These are phyloP conservation scores for Muscicapa striata DNA, from an alignment of 2,797 vertebrate species.

Conservation along the genomic window DNA sequence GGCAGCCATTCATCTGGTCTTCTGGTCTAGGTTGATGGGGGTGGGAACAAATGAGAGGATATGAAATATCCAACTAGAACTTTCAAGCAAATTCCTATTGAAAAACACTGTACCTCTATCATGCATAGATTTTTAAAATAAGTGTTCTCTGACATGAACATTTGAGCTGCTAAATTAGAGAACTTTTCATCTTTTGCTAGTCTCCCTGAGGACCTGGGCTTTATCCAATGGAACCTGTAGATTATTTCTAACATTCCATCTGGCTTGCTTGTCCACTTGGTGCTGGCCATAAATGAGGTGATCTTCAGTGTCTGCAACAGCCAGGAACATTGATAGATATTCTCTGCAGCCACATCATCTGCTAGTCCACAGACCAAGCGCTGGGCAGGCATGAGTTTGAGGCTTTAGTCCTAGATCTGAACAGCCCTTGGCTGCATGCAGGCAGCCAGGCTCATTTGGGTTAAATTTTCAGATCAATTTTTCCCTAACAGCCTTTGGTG, in stretches of 20 bases:
- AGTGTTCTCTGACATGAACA: background rate
- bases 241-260: background rate
- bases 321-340: background rate
- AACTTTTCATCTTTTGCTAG: background rate
- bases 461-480: background rate
- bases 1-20: background rate
- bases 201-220: background rate
- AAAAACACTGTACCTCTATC: background rate
- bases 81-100: background rate
- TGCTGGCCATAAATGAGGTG: background rate
- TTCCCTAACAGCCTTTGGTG: conserved; percentile 40
- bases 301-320: background rate
- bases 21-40: background rate
- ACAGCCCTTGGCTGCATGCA: background rate
- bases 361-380: background rate
- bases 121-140: background rate
- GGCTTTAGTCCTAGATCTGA: background rate
- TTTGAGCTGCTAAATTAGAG: background rate
- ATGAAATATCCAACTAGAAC: background rate
- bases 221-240: background rate
- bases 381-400: background rate
- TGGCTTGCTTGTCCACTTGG: background rate
- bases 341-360: background rate
- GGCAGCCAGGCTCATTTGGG: background rate
- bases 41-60: background rate